Base-by-base conservation (phyloP, 2,113 vertebrate species). In the Misgurnus mizolepis region DNA sequence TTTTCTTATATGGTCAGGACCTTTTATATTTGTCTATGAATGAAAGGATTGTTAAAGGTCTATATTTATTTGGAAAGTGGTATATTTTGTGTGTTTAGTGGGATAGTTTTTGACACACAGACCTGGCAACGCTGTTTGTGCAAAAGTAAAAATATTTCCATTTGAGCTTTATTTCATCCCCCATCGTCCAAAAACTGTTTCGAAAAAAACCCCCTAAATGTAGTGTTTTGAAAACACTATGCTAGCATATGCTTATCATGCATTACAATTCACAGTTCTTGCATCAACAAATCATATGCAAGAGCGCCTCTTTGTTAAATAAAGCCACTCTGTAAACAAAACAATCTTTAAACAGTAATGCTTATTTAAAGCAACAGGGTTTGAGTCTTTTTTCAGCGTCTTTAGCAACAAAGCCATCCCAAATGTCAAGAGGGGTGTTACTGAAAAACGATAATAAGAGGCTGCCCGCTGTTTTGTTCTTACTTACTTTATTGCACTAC, bases 401-500 rank as follows among this genome's bases (percentile, higher is more conserved):
- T 61, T 76, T 40, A 14, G 70, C 58, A 82, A 78, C 43, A 74
- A 81, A 56, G 5, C 76, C 70, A 58, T 41, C 60, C 58, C 18
- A 81, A 83, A 82, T 76, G 14, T 76, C 66, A 66, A 69, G 79
- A 77, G 65, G 80, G 67, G 76, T 43, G 71, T 66, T 82, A 66
- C 43, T 58, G 70, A 61, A 76, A 80, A n/a, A 62, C 43, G 27
- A 82, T 85, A 80, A 80, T 80, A 81, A 87, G 68, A 84, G 78
- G 68, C 68, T 84, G 73, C 55, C 17, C 67, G 72, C 68, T 10
- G 62, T 68, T 85, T 85, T 81, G 15, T 80, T 27, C 41, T 47
- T 69, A 27, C 39, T 70, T 78, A 55, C 74, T 85, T 86, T 83
- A 82, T 86, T 83, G 84, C 81, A 12, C 58, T 58, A 72, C 56